These are phyloP conservation scores for Aleiodes sp. DNA, from an alignment of 1,140 invertebrate genomes.

Conservation along the genomic window DNA sequence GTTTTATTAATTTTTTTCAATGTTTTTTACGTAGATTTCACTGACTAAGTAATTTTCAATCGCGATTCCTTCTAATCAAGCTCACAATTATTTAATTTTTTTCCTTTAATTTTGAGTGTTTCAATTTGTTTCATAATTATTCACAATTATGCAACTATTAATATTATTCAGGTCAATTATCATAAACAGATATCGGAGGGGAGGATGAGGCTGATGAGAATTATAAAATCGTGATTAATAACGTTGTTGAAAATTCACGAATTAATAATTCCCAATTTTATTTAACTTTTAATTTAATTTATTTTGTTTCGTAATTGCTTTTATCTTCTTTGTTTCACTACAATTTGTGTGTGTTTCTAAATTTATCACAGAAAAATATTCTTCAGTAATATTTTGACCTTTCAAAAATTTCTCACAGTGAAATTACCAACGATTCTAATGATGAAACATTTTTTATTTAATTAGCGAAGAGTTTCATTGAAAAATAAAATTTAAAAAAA, in stretches of 20 bases:
- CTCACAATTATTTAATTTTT: neutral
- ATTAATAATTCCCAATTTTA: no score
- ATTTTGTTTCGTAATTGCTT: slow-evolving; percentile 14
- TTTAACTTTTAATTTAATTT: no score
- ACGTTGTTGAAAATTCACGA: no score
- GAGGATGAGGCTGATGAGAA: neutral
- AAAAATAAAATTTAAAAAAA: no score
- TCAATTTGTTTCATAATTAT: neutral
- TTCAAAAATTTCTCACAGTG: slow-evolving; percentile 1
- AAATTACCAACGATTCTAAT: neutral
- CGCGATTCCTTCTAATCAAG: no score
- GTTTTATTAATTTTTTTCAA: no score
- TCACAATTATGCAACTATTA: neutral
- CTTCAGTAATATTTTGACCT: slow-evolving; percentile 53
- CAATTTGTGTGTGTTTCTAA: slow-evolving; percentile 34
- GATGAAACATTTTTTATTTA: no score
- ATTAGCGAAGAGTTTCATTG: no score
- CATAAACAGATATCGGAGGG: neutral
- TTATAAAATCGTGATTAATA: no score
- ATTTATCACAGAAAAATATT: slow-evolving; percentile 66
- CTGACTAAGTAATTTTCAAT: no score
- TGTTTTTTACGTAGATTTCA: no score
- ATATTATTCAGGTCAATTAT: slow-evolving; percentile 6
- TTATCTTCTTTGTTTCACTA: slow-evolving; percentile 30
- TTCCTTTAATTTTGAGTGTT: neutral